Evolutionary conservation across 1,140 invertebrate species (phyloP), one percentile per base, ranked within the genome.

Genomic region (Ostrea edulis): DNA sequence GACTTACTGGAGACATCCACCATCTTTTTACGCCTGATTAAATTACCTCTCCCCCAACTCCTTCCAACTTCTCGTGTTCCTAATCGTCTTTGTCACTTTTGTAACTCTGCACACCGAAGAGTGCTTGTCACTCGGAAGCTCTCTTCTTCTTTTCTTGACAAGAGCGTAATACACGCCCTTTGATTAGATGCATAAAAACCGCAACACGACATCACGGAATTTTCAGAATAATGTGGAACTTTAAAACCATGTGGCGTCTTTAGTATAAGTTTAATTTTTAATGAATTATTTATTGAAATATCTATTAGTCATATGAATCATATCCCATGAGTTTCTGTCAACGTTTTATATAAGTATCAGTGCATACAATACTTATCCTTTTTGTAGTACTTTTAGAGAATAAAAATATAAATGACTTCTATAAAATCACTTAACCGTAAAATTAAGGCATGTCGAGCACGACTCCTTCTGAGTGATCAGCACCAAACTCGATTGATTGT

Each of bases 11-110:
- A 89, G 88, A 86, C 88, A 86, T 53, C 62, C 68, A 82, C 86
- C 86, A 62, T 86, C 85, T 62, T 68, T 86, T 44, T 77, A 89
- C 53, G 88, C 85, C 54, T 84, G 88, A 89, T 89, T 89, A 84
- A 86, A 86, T 89, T 89, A 86, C 88, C 82, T 51, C 62, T 82
- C 82, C 52, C 68, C 82, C 83, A 71, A 86, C 85, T 89, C 85
- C 86, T 77, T 35, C 81, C 83, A 82, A 82, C 88, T 86, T 86
- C 88, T 89, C 85, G 35, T 71, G 81, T 88, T 89, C 82, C 85
- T 62, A 84, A 82, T 89, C 82, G 62, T 85, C 88, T 89, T 89
- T 58, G 85, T 85, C 81, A 65, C 81, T 86, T 84, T 85, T 85
- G 81, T 86, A 89, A 82, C 88, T 82, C 85, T 83, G 77, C 53